Evolutionary conservation across 2,888 invertebrate species (phyloP), one percentile per base, ranked within the genome.

Genomic region (Rhyacophila evoluta): DNA sequence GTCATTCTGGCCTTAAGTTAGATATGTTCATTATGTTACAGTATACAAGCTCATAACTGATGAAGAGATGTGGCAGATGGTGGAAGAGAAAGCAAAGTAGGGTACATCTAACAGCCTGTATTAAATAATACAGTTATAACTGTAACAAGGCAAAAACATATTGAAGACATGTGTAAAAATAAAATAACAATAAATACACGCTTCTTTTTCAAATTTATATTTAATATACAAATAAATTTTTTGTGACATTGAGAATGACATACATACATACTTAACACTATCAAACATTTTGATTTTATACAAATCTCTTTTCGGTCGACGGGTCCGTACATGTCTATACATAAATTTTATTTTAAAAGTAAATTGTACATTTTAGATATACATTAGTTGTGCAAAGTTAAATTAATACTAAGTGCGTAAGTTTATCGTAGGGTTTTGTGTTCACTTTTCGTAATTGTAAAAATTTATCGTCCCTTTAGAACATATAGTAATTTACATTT

Each of bases 201-300:
- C 6, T 33, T 33, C 4, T 69, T 69, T 33, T 29, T 69, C 28
- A 69, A 29, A 69, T 69, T 74, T 37, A 37, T 39, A 39, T 75
- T 75, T 41, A 75, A 39, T 75, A 70, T 75, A 75, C 75, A 75
- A 75, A 75, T 75, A 71, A 39, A 71, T 70, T 75, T 75, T 75
- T 75, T 75, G 75, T 75, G 70, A 75, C 75, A 75, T 75, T 70
- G 75, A 75, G 75, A 75, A 75, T 55, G 55, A 75, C 29, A 33
- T 75, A 75, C 75, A 75, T 75, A 38, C 33, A 75, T 75, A 55
- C 75, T 70, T 75, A 75, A 69, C 2, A 39, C 27, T 38, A 55
- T 69, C 69, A 69, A 55, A 55, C 55, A 19, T 55, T n/a, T 55
- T 55, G 55, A 55, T 55, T 55, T 55, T 55, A 55, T 55, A 55